A percentile compares a stretch with the other conserved stretches of the same genome.
phyloP scores from a whole-genome alignment of 64 coral and sea anemone species.

The Exaiptasia diaphana region DNA sequence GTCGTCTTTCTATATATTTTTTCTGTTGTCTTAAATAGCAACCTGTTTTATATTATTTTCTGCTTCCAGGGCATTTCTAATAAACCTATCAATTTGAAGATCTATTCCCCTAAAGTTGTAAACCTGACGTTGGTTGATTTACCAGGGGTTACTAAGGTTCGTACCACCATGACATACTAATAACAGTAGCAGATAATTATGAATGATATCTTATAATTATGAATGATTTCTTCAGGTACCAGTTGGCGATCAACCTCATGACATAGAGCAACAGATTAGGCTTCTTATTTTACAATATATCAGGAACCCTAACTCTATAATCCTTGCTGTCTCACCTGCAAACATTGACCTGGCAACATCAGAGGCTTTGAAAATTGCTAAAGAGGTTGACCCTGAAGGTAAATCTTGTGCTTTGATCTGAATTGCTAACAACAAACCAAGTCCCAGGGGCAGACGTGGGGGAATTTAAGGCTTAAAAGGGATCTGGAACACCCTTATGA shows the following conservation, averaged over 20 bases:
- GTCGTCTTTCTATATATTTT: not conserved
- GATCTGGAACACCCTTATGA: too few species aligned
- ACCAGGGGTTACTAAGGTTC: constrained; percentile 96
- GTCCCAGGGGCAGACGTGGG: too few species aligned
- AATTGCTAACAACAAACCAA: not conserved
- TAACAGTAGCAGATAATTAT: not conserved
- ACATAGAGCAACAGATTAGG: constrained; percentile 94
- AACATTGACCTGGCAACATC: constrained; percentile 96
- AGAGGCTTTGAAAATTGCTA: constrained; percentile 90
- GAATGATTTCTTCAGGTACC: constrained; percentile 56
- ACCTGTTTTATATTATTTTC: not conserved
- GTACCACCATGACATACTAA: not conserved
- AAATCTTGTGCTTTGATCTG: not conserved
- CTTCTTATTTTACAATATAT: constrained; percentile 92
- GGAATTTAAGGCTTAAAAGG: too few species aligned
- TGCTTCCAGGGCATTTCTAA: constrained; percentile 85
- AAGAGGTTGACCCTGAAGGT: constrained; percentile 95
- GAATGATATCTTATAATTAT: not conserved
- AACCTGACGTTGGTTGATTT: constrained; percentile 99
- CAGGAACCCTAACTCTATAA: constrained; percentile 81
- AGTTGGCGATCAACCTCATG: constrained; percentile 93
- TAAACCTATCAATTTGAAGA: constrained; percentile 95
- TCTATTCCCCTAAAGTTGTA: constrained; percentile 92
- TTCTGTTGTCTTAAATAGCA: too few species aligned
- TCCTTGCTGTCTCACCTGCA: constrained; percentile 91